A percentile compares a stretch with the other conserved stretches of the same genome.
These are phyloP conservation scores for Lycodopsis pacificus DNA, from an alignment of 2,797 vertebrate genomes.

Conservation along the genomic window DNA sequence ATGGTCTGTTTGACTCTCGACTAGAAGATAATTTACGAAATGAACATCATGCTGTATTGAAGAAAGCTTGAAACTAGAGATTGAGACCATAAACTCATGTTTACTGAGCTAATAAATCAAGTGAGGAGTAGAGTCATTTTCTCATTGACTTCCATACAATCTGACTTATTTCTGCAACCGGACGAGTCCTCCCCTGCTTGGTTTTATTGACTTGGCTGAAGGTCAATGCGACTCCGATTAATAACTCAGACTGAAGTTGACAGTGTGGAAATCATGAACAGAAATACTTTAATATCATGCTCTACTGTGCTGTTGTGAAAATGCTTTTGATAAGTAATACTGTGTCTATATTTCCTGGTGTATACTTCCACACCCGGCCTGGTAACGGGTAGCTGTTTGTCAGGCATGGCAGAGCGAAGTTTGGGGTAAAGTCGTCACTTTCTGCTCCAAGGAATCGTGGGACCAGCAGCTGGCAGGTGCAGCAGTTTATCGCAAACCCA, in stretches of 20 bases:
- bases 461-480: constrained; percentile 93
- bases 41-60: too few species aligned
- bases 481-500: constrained; percentile 97
- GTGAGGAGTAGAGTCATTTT: too few species aligned
- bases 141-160: too few species aligned
- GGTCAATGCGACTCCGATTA: not conserved
- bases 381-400: constrained; percentile 42
- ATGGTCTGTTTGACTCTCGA: too few species aligned
- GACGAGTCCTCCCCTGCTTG: too few species aligned
- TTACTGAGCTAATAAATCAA: too few species aligned
- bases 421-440: constrained; percentile 88
- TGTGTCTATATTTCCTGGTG: not conserved
- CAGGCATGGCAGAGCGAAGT: constrained; percentile 80
- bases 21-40: too few species aligned
- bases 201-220: not conserved
- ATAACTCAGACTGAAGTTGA: not conserved
- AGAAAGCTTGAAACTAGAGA: too few species aligned
- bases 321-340: not conserved
- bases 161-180: too few species aligned
- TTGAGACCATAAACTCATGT: too few species aligned
- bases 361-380: not conserved
- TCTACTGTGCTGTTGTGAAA: rapidly evolving
- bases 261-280: not conserved
- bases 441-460: constrained; percentile 88
- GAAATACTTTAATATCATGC: not conserved